These are phyloP conservation scores for Empidonax traillii DNA, from an alignment of 2,113 vertebrate genomes.

Conservation along the genomic window DNA sequence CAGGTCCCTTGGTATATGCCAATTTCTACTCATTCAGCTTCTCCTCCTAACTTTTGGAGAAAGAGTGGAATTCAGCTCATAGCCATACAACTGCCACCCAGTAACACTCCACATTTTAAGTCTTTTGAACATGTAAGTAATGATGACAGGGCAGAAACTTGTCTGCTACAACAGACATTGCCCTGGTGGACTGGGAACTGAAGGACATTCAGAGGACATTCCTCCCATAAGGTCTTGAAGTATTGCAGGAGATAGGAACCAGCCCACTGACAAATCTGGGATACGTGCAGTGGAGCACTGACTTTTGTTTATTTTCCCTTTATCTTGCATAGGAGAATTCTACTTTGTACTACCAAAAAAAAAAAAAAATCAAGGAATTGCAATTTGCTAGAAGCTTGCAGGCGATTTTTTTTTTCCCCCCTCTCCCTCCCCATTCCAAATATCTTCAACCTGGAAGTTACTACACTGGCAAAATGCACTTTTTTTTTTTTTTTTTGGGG, in stretches of 20 bases:
- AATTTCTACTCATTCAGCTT: not conserved
- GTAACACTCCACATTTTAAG: not conserved
- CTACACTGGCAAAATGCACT: not conserved
- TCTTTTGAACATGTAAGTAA: not conserved
- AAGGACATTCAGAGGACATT: not conserved
- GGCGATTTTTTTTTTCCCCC: too few species aligned
- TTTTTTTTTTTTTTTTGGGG: not conserved
- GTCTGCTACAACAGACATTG: not conserved
- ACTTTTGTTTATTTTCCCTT: not conserved
- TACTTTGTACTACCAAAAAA: not conserved
- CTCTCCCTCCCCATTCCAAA: not conserved
- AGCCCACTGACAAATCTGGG: not conserved
- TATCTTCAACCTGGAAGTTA: not conserved
- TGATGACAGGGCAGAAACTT: not conserved
- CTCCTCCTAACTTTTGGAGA: not conserved
- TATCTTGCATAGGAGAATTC: not conserved
- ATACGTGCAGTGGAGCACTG: rapidly evolving
- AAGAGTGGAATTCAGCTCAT: not conserved
- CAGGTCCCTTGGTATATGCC: not conserved
- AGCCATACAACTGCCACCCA: not conserved
- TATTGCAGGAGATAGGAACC: not conserved
- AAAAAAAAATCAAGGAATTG: not conserved
- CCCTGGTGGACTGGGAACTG: not conserved
- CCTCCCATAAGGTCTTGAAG: not conserved
- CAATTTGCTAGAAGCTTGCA: not conserved